Evolutionary conservation across 1,140 invertebrate genomes (phyloP), one percentile per base, ranked within the genome.

Genomic region (Hermatobates lingyangjiaoensis): DNA sequence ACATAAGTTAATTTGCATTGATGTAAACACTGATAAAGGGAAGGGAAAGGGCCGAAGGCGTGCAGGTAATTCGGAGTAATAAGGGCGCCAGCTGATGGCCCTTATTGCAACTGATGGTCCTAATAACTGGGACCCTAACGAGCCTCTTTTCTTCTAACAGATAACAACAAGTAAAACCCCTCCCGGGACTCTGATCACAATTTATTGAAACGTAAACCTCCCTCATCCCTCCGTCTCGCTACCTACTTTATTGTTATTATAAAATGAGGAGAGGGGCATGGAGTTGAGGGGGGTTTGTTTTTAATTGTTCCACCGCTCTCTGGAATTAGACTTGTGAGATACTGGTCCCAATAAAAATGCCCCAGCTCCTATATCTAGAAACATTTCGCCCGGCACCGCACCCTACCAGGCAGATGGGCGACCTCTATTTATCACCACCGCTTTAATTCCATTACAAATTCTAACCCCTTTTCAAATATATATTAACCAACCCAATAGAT

Each of bases 1-100:
- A n/a, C n/a, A 50, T 50, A 50, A 50, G 48, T 40, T 50, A 50
- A 50, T 50, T 50, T 50, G 48, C 48, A 50, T 50, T 50, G 48
- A 50, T 50, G 48, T 50, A 50, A 50, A 50, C 48, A 50, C 48
- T 50, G 48, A 50, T 50, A 50, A 50, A 50, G 48, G 30, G 27
- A n/a, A 20, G 26, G 5, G 15, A n/a, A n/a, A n/a, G n/a, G n/a
- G n/a, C n/a, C n/a, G n/a, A n/a, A n/a, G n/a, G n/a, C 3, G 48
- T 38, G 21, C 12, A 25, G 27, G 28, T 50, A 50, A 50, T 50
- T 25, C 20, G 27, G 48, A 25, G 48, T 15, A 50, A 50, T 34
- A 34, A 34, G 18, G 30, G 30, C 12, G 49, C 15, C n/a, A 38
- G n/a, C 28, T 50, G 48, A 50, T 38, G 48, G 48, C n/a, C 20